Evolutionary conservation across 1,140 invertebrate species (phyloP).

Genomic region (Meloidogyne floridensis): DNA sequence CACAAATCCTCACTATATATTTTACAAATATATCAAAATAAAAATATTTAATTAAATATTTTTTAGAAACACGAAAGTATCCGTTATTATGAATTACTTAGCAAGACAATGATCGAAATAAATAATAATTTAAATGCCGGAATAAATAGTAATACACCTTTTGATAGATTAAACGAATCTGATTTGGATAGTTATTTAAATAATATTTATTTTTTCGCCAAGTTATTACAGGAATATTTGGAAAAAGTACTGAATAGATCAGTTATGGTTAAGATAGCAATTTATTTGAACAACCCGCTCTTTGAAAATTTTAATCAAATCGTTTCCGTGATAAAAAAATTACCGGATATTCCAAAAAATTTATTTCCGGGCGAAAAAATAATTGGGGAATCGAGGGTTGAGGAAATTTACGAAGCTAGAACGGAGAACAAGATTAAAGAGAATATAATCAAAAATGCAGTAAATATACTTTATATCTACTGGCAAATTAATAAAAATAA

Average conservation of each 20-base stretch:
- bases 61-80: neutral
- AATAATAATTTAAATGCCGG: neutral
- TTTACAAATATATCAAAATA: neutral
- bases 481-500: neutral
- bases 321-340: neutral
- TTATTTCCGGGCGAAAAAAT: neutral
- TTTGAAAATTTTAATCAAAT: neutral
- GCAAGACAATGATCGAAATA: neutral
- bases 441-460: neutral
- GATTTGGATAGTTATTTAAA: neutral
- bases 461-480: neutral
- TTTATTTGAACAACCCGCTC: neutral
- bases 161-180: neutral
- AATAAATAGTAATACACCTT: neutral
- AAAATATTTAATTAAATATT: neutral
- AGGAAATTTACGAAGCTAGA: neutral
- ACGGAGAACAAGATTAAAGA: neutral
- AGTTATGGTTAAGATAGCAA: neutral
- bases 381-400: neutral
- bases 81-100: neutral
- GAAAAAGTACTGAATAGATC: neutral
- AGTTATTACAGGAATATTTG: neutral
- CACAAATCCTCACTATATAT: neutral
- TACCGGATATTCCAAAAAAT: neutral
- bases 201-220: neutral